Evolutionary conservation across 2,888 invertebrate genomes (phyloP).

Genomic region (Trichopria drosophilae): DNA sequence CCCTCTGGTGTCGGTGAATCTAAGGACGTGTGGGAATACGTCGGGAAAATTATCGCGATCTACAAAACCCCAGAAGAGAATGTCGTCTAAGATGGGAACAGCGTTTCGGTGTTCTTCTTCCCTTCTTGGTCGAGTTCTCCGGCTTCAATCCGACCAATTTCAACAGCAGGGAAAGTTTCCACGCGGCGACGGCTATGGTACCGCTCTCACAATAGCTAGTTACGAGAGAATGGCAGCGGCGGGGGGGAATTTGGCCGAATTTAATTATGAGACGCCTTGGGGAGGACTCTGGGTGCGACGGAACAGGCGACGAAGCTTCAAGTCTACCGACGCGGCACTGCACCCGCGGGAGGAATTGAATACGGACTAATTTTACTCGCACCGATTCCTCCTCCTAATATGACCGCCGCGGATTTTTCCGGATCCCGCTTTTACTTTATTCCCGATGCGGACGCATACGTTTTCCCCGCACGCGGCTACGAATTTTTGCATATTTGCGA

Average conservation of each 20-base stretch:
- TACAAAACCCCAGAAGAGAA: too few species aligned
- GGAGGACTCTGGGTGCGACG: too few species aligned
- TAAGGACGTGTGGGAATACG: too few species aligned
- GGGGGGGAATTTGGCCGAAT: conserved; percentile 57
- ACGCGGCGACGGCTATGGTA: conserved; percentile 43
- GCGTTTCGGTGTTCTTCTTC: too few species aligned
- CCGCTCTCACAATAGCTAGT: conserved; percentile 57
- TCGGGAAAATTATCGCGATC: too few species aligned
- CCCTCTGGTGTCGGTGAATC: too few species aligned
- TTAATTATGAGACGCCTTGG: conserved; percentile 59
- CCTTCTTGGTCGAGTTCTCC: conserved; percentile 17
- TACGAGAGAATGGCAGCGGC: conserved; percentile 55
- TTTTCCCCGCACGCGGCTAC: conserved; percentile 31
- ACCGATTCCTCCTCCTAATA: conserved; percentile 46
- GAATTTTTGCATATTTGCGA: too few species aligned
- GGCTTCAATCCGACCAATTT: conserved; percentile 20
- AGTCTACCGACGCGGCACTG: conserved; percentile 41
- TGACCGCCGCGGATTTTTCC: conserved; percentile 36
- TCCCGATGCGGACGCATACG: conserved; percentile 15
- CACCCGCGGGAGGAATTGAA: conserved; percentile 56
- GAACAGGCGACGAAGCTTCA: conserved; percentile 40
- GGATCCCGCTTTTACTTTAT: conserved; percentile 4
- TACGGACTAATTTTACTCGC: conserved; percentile 57
- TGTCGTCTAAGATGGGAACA: too few species aligned
- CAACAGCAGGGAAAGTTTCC: conserved; percentile 44